Evolutionary conservation across 2,113 vertebrate species (phyloP), one percentile per base, ranked within the genome.

Genomic region (Hymenochirus boettgeri): DNA sequence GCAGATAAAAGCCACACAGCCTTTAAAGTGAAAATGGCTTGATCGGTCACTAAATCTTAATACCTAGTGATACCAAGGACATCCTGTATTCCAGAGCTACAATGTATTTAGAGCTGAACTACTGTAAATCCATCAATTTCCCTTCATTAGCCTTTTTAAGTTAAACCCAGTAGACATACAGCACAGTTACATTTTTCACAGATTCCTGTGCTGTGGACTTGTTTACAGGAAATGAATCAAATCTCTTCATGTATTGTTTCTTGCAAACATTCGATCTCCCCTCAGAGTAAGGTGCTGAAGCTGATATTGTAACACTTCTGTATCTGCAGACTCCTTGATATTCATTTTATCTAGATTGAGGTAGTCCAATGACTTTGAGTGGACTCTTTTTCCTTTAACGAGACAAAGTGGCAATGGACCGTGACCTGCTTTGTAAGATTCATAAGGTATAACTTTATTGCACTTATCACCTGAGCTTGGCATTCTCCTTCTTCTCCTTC

Each of bases 321-420:
- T 95, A 81, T 98, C 95, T 23, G 92, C 87, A n/a, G 93, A 87
- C 80, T 98, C 94, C 78, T 90, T 88, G 75, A 92, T 84, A 63
- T 62, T 92, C 86, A 96, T 95, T 90, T 94, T 97, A 86, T 98
- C 94, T 82, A 98, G 87, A 76, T 98, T 96, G 83, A 98, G 93
- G 92, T 97, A 97, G 90, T 98, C 95, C 82, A 98, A 84, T 15
- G 94, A 98, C 86, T 96, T 98, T 9, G 94, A 96, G 73, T 94
- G 90, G 71, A 89, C 83, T 73, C 86, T 88, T 82, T 92, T 96
- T 31, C 92, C 89, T 80, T 93, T 94, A 23, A 96, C 87, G 78
- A 97, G 87, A 79, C 92, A 97, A 57, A 94, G 82, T 61, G 94
- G 94, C 69, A 98, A 77, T 11, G 92, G 86, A 53, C 89, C 87